These are phyloP conservation scores for Gavialis gangeticus DNA, from an alignment of 2,113 vertebrate species.

Conservation along the genomic window DNA sequence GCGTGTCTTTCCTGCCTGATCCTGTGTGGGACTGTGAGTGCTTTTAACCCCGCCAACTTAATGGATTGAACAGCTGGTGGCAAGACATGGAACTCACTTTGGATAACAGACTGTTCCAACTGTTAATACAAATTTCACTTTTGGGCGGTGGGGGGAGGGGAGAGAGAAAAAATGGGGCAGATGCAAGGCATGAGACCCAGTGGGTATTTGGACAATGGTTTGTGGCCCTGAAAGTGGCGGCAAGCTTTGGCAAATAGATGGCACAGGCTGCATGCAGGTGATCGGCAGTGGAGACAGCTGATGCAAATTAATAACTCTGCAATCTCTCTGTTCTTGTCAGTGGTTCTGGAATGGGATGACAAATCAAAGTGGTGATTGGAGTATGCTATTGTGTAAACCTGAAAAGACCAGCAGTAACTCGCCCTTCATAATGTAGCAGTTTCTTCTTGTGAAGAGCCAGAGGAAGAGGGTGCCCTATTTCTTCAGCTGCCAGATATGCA, in stretches of 20 bases:
- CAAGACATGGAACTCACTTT: not conserved
- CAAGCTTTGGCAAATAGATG: not conserved
- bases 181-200: not conserved
- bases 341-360: not conserved
- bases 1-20: not conserved
- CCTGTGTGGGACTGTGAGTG: not conserved
- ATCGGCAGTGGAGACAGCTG: not conserved
- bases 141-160: not conserved
- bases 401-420: not conserved
- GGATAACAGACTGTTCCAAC: not conserved
- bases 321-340: not conserved
- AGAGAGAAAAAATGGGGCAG: no score
- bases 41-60: not conserved
- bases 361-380: not conserved
- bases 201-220: not conserved
- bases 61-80: not conserved
- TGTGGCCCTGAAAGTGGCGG: not conserved
- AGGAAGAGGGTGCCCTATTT: not conserved
- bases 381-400: not conserved
- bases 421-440: no score
- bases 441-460: no score
- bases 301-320: not conserved
- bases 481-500: not conserved
- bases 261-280: not conserved
- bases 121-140: not conserved